Evolutionary conservation across 2,113 vertebrate species (phyloP).

Genomic region (Platichthys flesus): DNA sequence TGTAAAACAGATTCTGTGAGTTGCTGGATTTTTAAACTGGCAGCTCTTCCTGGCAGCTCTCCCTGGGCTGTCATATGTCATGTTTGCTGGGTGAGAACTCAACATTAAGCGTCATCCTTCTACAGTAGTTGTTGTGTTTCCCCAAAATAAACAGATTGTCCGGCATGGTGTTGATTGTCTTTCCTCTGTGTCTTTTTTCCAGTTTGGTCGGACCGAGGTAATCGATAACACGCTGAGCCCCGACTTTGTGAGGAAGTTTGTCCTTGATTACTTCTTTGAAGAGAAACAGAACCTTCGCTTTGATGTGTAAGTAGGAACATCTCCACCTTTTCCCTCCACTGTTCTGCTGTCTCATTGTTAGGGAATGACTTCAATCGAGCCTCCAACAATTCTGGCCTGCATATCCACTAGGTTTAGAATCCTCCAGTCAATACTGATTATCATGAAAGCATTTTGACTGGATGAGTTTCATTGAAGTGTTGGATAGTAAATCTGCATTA

Average conservation of each 20-base stretch:
- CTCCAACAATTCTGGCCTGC: not conserved
- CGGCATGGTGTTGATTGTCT: conserved; percentile 3
- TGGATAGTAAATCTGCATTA: too few species aligned
- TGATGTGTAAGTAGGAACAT: conserved; percentile 87
- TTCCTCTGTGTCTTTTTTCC: conserved; percentile 2
- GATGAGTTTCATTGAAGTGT: too few species aligned
- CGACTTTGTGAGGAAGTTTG: conserved; percentile 93
- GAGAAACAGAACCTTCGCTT: conserved; percentile 96
- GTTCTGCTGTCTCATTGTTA: conserved; percentile 17
- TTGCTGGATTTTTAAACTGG: too few species aligned
- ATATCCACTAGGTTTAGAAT: not conserved
- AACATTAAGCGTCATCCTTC: not conserved
- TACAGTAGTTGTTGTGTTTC: not conserved
- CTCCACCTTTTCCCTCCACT: not conserved
- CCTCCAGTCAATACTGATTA: not conserved
- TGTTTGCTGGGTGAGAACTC: not conserved
- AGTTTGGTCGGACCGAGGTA: conserved; percentile 94
- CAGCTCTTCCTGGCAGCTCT: too few species aligned
- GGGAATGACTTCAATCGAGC: conserved; percentile 4
- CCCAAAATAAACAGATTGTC: not conserved
- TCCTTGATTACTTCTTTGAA: conserved; percentile 94
- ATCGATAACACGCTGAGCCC: conserved; percentile 94
- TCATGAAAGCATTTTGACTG: not conserved
- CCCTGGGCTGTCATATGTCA: not conserved
- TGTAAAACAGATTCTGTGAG: too few species aligned